Evolutionary conservation across 2,797 vertebrate genomes (phyloP).

Genomic region (Zenarchopterus dispar): DNA sequence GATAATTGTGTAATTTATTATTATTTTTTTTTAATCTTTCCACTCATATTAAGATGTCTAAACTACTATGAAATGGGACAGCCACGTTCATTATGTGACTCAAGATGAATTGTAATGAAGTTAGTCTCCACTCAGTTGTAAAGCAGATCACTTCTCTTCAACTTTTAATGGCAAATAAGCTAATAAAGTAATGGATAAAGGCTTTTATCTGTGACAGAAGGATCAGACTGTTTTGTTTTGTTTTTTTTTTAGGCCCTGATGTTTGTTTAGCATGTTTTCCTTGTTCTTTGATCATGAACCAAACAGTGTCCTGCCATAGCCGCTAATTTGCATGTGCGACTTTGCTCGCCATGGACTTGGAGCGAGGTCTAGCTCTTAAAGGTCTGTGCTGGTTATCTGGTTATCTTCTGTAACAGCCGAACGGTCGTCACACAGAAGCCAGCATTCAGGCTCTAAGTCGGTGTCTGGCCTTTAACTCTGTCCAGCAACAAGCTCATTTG

Average conservation of each 20-base stretch:
- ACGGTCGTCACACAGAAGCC: conserved; percentile 19
- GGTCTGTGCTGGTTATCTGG: conserved; percentile 24
- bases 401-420: no score
- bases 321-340: conserved; percentile 54
- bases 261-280: conserved; percentile 29
- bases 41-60: no score
- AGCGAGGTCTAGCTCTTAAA: conserved; percentile 24
- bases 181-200: not conserved
- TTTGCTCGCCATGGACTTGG: conserved; percentile 16
- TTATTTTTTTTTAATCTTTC: no score
- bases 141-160: no score
- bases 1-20: no score
- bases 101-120: no score
- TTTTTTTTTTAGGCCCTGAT: not conserved
- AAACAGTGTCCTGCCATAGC: conserved; percentile 9
- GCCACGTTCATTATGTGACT: no score
- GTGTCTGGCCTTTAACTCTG: conserved; percentile 1
- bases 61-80: no score
- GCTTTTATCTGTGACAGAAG: not conserved
- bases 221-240: no score
- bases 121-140: no score
- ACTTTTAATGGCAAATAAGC: no score
- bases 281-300: conserved; percentile 27
- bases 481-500: conserved; percentile 31
- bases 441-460: conserved; percentile 18